Percentiles rank a stretch among this genome's conserved stretches.
Conservation (phyloP, 2,888 invertebrate species). For the Panzeria rudis region DNA sequence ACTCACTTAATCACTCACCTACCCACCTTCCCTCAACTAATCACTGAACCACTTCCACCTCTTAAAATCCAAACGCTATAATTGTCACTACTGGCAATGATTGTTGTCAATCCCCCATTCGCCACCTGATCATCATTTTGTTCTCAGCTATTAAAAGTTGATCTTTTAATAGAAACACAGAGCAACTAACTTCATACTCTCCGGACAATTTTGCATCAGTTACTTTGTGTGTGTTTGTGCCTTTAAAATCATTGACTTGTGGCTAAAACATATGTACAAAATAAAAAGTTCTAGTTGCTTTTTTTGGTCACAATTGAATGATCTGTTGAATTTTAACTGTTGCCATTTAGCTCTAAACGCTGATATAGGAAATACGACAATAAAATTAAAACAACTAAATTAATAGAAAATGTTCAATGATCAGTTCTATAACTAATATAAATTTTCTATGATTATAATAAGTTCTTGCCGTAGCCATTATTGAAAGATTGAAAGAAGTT, state of each 20-base stretch:
- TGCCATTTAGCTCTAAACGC: constrained; percentile 30
- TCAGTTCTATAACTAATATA: too few relatives aligned
- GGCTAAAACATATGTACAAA: constrained; percentile 17
- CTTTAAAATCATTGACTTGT: constrained; percentile 65
- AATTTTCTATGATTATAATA: too few relatives aligned
- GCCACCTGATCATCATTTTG: constrained; percentile 56
- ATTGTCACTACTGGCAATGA: constrained; percentile 61
- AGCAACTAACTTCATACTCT: constrained; percentile 9
- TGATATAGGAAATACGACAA: not conserved
- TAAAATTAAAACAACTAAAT: not conserved
- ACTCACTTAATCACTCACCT: not conserved
- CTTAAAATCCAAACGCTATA: constrained; percentile 45
- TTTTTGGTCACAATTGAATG: constrained; percentile 66
- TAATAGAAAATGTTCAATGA: not conserved
- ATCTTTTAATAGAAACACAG: constrained; percentile 19
- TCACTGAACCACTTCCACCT: constrained; percentile 45
- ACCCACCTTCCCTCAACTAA: constrained; percentile 14
- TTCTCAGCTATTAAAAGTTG: constrained; percentile 29
- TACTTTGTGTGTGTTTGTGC: constrained; percentile 5
- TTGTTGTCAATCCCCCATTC: constrained; percentile 68
- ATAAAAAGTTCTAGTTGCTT: constrained; percentile 35
- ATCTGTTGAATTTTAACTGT: constrained; percentile 45
- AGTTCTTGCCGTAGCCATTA: not conserved
- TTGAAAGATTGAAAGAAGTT: not conserved
- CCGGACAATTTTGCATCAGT: not conserved